A percentile compares a stretch with the other conserved stretches of the same genome.
Evolutionary conservation across 2,797 vertebrate species (phyloP).

Genomic region (Xyrichtys novacula): DNA sequence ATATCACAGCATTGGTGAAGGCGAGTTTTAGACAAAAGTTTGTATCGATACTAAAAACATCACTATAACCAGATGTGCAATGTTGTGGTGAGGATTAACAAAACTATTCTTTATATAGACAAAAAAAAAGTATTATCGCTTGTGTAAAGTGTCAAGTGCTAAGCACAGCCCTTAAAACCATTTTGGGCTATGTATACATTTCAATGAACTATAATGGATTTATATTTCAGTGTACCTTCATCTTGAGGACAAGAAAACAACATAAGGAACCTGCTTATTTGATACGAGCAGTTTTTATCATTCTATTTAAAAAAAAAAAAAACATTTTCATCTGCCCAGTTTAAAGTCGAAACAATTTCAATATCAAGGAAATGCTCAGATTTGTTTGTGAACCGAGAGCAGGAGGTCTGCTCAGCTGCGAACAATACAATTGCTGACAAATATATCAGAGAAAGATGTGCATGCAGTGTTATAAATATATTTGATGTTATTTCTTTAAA

Average conservation of each 20-base stretch:
- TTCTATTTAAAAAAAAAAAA: neutral
- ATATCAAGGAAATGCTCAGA: neutral
- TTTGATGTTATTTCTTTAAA: constrained; percentile 56
- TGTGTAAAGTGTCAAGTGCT: neutral
- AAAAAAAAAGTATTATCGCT: neutral
- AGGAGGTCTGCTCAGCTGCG: constrained; percentile 11
- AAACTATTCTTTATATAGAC: constrained; percentile 7
- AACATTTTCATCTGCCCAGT: neutral
- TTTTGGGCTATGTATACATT: neutral
- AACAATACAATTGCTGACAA: neutral
- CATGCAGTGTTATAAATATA: constrained; percentile 37
- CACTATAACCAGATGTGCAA: constrained; percentile 3
- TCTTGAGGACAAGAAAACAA: constrained; percentile 2
- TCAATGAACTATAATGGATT: neutral
- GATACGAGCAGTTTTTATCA: neutral
- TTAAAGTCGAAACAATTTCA: neutral
- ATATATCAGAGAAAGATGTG: constrained; percentile 37
- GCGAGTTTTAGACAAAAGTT: constrained; percentile 12
- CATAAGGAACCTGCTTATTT: neutral
- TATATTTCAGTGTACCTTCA: constrained; percentile 5
- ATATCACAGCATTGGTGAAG: neutral
- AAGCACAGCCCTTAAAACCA: constrained; percentile 9
- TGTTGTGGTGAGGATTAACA: neutral
- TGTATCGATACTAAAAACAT: neutral
- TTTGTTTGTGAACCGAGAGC: neutral